These are phyloP conservation scores for Epirrita christyi DNA, from an alignment of 2,888 invertebrate species.

Conservation along the genomic window DNA sequence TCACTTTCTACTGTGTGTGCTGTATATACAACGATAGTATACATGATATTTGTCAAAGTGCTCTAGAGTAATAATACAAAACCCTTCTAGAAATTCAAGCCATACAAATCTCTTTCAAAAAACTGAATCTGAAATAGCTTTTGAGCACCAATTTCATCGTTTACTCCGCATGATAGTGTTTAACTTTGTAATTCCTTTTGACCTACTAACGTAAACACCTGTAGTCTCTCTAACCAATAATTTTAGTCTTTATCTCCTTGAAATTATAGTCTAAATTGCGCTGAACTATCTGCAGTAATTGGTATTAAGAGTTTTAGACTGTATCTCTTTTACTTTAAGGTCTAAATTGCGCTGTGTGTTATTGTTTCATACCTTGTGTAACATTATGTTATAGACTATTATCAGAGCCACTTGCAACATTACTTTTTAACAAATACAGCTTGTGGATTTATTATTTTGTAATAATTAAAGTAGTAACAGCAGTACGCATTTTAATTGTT, in stretches of 20 bases:
- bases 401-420: slow-evolving; percentile 26
- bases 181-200: slow-evolving; percentile 38
- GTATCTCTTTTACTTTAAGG: slow-evolving; percentile 16
- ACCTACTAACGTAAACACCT: slow-evolving; percentile 37
- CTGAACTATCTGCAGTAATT: slow-evolving; percentile 24
- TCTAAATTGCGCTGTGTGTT: slow-evolving; percentile 20
- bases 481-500: too few species aligned
- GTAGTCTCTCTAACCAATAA: slow-evolving; percentile 5
- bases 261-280: slow-evolving; percentile 17
- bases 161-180: slow-evolving; percentile 27
- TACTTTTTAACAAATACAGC: slow-evolving; percentile 29
- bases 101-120: background rate
- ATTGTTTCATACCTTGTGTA: slow-evolving; percentile 34
- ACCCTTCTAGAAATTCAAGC: background rate
- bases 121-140: background rate
- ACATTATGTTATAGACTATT: slow-evolving; percentile 31
- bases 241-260: slow-evolving; percentile 17
- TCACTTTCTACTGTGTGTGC: too few species aligned
- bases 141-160: slow-evolving; percentile 2
- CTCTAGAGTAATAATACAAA: too few species aligned
- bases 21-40: too few species aligned
- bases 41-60: too few species aligned
- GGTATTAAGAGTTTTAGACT: slow-evolving; percentile 10
- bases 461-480: background rate
- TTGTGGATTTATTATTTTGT: slow-evolving; percentile 21